A percentile compares a stretch with the other conserved stretches of the same genome.
phyloP scores from a whole-genome alignment of 2,113 vertebrate species.

The Phyllostomus discolor region DNA sequence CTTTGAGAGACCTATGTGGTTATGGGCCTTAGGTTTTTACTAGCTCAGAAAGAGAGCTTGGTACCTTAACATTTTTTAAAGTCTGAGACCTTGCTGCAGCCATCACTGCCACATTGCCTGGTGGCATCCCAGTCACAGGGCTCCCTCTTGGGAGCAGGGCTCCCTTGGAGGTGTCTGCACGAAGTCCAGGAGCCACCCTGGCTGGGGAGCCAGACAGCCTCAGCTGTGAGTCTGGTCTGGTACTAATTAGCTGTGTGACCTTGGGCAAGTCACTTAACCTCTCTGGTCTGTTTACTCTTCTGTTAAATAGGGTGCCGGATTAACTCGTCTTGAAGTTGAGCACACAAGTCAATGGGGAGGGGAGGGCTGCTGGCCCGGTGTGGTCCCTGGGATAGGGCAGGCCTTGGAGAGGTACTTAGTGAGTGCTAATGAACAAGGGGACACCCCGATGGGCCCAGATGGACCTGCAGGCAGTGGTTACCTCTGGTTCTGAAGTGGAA shows the following conservation, averaged over 20 bases:
- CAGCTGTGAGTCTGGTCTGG: neutral
- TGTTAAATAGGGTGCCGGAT: neutral
- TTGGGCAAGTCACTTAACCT: constrained; percentile 32
- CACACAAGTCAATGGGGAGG: neutral
- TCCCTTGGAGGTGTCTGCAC: neutral
- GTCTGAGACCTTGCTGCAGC: accelerated
- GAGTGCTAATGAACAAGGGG: neutral
- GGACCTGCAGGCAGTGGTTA: too few species aligned
- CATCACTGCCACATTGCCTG: neutral
- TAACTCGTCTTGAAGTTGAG: neutral
- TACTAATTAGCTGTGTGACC: constrained; percentile 47
- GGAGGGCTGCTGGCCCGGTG: neutral
- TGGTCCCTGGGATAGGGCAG: neutral
- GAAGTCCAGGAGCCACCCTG: neutral
- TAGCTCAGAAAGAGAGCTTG: neutral
- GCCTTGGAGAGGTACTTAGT: neutral
- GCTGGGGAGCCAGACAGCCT: neutral
- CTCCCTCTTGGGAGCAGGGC: neutral
- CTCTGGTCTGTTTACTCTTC: constrained; percentile 32
- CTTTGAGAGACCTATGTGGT: neutral
- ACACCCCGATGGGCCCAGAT: neutral
- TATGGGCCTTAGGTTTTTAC: neutral
- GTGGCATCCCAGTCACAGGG: neutral
- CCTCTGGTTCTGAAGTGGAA: neutral
- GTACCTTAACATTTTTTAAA: neutral